Base-by-base conservation (phyloP, 2,888 invertebrate genomes). In the Xanthia icteritia region DNA sequence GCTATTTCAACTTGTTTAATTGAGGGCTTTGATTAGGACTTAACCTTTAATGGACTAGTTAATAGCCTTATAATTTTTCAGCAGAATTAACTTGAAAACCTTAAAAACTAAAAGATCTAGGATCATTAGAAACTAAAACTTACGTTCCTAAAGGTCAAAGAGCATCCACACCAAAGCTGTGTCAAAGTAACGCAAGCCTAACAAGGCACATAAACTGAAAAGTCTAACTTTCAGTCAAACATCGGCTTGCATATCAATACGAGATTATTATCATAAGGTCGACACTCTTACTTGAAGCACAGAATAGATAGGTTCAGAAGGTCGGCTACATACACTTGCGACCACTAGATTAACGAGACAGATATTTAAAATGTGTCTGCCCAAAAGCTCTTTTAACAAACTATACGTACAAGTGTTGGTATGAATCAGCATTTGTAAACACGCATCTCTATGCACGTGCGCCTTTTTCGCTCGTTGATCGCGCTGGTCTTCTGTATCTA, bases 191-290 rank as follows among this genome's bases (percentile, higher is more conserved):
- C 72, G 63, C 56, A 66, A 76, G 39, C 54, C 66, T 76, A 81
- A 81, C 68, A 60, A 76, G 66, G 48, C 20, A 36, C 39, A 64
- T 61, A 56, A 73, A 79, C 60, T 67, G 69, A 64, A 84, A 76
- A 79, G 70, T 75, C 51, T 72, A 70, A 73, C 73, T 78, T 79
- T 63, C 36, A 68, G 67, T 27, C 54, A 66, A 72, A 77, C 84
- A 81, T 70, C 72, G 60, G 73, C 73, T 39, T 81, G 87, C 85
- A 87, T 87, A 79, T 78, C 71, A 75, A 85, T 77, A 76, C 67
- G 68, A 75, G 73, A 77, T 83, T 80, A 76, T 77, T 81, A 58
- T 77, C 70, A 51, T 31, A 48, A 68, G 81, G 85, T 83, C 86
- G 56, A 67, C 83, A 83, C 71, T 79, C 81, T 68, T 77, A 17